Evolutionary conservation across 2,888 invertebrate genomes (phyloP).

Genomic region (Philereme transversata): DNA sequence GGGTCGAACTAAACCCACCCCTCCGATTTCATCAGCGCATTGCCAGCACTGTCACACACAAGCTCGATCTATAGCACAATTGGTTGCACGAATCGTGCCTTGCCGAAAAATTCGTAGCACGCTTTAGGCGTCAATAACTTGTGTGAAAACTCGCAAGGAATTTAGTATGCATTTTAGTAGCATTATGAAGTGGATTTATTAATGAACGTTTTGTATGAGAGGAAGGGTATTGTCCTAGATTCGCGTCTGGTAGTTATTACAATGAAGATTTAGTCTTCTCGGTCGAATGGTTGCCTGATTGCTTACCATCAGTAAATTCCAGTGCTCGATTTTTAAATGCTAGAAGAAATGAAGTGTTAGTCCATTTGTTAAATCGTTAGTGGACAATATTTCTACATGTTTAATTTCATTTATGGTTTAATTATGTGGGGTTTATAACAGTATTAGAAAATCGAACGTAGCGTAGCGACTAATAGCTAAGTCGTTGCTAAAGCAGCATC

Average conservation of each 20-base stretch:
- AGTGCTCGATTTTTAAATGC: not conserved
- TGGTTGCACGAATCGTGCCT: constrained; percentile 15
- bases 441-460: too few species aligned
- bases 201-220: constrained; percentile 9
- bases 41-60: constrained; percentile 20
- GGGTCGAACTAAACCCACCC: not conserved
- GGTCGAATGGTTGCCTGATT: not conserved
- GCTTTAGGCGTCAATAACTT: constrained; percentile 15
- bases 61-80: constrained; percentile 22
- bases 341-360: too few species aligned
- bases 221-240: not conserved
- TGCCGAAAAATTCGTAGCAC: constrained; percentile 13
- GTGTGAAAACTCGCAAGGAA: constrained; percentile 2
- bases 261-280: constrained; percentile 4
- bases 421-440: too few species aligned
- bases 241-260: constrained; percentile 11
- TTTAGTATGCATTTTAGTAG: constrained; percentile 8
- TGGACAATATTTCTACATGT: not conserved
- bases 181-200: constrained; percentile 3
- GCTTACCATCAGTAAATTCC: not conserved
- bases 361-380: not conserved
- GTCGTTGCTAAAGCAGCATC: too few species aligned
- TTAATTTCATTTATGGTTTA: too few species aligned
- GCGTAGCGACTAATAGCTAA: too few species aligned
- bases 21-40: constrained; percentile 15